Conservation (phyloP, 30 jellyfish, hydroid and myxozoan genomes). For the Aurelia aurita complex sp. Pacific region DNA sequence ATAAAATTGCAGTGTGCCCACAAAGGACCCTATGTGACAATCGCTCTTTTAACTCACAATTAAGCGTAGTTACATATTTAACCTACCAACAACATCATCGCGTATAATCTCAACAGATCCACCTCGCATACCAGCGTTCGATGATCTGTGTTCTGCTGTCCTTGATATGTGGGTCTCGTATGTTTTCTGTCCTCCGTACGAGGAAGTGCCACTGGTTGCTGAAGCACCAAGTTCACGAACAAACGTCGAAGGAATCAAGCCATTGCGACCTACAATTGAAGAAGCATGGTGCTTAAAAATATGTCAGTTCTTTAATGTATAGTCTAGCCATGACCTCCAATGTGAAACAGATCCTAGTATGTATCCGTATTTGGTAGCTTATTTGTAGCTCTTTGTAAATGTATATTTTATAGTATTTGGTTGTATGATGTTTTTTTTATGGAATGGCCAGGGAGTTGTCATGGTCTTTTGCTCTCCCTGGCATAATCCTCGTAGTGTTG, state of each 20-base stretch:
- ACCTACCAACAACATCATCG: conserved; percentile 69
- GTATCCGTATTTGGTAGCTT: no score
- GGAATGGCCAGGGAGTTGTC: no score
- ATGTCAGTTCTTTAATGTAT: background rate
- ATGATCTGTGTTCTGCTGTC: conserved; percentile 17
- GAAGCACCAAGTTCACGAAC: conserved; percentile 70
- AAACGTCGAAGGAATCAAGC: conserved; percentile 89
- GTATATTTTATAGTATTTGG: no score
- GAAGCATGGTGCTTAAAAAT: background rate
- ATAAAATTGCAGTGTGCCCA: no score
- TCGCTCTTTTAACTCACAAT: no score
- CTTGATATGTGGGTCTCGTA: conserved; percentile 27
- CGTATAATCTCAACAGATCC: conserved; percentile 56
- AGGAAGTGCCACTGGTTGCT: conserved; percentile 22
- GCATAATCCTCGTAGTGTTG: no score
- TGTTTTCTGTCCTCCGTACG: conserved; percentile 56
- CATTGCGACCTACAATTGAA: conserved; percentile 73
- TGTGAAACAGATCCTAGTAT: no score
- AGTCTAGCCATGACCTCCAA: no score
- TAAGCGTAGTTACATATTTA: background rate
- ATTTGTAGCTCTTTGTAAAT: no score
- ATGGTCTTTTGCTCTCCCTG: no score
- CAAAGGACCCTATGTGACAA: no score
- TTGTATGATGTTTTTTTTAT: no score
- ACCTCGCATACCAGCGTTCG: conserved; percentile 13